Base-by-base conservation (phyloP, 2,113 vertebrate genomes). In the Cyprinus carpio region DNA sequence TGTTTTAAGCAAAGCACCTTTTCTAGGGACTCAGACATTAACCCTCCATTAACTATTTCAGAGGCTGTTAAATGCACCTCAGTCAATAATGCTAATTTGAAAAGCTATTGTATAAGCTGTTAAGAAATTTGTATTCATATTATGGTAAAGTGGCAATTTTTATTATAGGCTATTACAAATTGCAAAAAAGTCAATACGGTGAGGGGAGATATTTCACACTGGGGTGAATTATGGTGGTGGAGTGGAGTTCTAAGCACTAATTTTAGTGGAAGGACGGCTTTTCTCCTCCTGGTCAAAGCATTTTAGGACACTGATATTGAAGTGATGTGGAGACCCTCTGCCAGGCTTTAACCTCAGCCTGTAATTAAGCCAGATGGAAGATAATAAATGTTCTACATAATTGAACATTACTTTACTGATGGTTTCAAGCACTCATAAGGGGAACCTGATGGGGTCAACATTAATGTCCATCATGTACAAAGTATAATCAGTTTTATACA, bases 31-130 rank as follows among this genome's bases (percentile, higher is more conserved):
- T 96, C 96, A 91, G 94, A 93, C 96, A 97, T 99, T 98, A 98
- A 97, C 96, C 96, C 96, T 97, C 97, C 97, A 98, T 98, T 98
- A 98, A 97, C 96, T 96, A 96, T 96, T 97, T 96, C 95, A 94
- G 94, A 95, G 94, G 93, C 96, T 93, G 95, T 96, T 96, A 96
- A 98, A 97, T 96, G 95, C 86, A 94, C 89, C 93, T 95, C 95
- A 96, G 95, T 99, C 97, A 98, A 99, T 98, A 97, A 98, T 98
- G 93, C 88, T 92, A 94, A 95, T 95, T 82, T 84, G 84, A 90
- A 90, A 92, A 88, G 96, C 93, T 95, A 92, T 93, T 94, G 93
- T 95, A 95, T 94, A 92, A 95, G 91, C 94, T 95, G 94, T 92
- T 92, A 92, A 96, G 94, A 95, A 94, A 96, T 95, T 93, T 37